Conservation (phyloP, 1,140 invertebrate species). For the Drosophila simulans region DNA sequence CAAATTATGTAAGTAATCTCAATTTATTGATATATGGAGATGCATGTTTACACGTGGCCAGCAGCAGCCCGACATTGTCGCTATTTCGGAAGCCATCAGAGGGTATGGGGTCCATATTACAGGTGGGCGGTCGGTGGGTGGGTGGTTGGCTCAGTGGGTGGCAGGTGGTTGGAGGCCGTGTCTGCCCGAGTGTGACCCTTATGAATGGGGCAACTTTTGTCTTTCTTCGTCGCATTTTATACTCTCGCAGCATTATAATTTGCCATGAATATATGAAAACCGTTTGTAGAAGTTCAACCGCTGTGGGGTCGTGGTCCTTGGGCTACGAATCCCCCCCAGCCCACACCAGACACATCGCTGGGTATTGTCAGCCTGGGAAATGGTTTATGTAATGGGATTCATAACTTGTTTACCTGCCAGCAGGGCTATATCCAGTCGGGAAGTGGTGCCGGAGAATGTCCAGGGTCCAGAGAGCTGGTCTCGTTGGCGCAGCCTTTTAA, state of each 20-base stretch:
- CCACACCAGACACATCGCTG: slow-evolving; percentile 5
- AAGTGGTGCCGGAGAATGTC: slow-evolving; percentile 2
- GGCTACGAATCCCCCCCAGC: background rate
- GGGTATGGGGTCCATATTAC: background rate
- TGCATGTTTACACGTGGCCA: slow-evolving; percentile 56
- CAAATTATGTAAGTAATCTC: slow-evolving; percentile 82
- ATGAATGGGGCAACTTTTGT: slow-evolving; percentile 74
- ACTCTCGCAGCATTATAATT: slow-evolving; percentile 72
- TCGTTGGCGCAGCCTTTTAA: slow-evolving; percentile 39
- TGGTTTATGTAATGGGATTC: slow-evolving; percentile 58
- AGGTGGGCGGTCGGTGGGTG: background rate
- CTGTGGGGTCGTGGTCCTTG: slow-evolving; percentile 38
- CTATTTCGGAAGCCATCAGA: slow-evolving; percentile 10
- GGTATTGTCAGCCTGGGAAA: slow-evolving; percentile 52
- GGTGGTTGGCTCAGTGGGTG: slow-evolving; percentile 17
- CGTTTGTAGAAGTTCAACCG: slow-evolving; percentile 54
- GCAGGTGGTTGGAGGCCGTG: slow-evolving; percentile 8
- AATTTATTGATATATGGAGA: slow-evolving; percentile 74
- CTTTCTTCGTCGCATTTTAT: slow-evolving; percentile 61
- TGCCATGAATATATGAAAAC: slow-evolving; percentile 80
- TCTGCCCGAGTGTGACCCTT: slow-evolving; percentile 63
- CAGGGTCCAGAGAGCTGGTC: slow-evolving; percentile 7
- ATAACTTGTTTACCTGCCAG: slow-evolving; percentile 54
- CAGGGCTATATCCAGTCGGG: slow-evolving; percentile 45
- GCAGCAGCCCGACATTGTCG: slow-evolving; percentile 33